Evolutionary conservation across 2,888 invertebrate species (phyloP).

Genomic region (Lottia scabra): DNA sequence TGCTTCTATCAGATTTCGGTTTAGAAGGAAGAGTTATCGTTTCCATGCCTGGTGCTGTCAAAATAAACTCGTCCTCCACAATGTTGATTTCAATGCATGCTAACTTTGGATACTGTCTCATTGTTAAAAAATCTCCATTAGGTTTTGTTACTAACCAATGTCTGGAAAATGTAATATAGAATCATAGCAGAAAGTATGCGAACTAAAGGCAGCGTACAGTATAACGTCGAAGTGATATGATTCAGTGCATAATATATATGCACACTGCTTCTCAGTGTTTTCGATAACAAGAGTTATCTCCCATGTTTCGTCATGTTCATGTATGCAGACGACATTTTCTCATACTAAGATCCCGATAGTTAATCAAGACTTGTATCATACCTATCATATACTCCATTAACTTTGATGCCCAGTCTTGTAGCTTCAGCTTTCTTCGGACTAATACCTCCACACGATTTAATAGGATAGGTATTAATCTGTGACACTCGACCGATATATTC

Average conservation of each 20-base stretch:
- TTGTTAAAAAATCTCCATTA: conserved; percentile 49
- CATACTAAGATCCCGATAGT: not conserved
- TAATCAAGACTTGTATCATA: conserved; percentile 16
- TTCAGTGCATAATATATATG: too few relatives aligned
- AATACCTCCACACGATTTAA: conserved; percentile 53
- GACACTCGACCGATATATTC: conserved; percentile 49
- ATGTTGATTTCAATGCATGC: conserved; percentile 40
- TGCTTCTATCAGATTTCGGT: conserved; percentile 15
- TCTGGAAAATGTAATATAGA: conserved; percentile 27
- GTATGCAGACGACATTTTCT: too few relatives aligned
- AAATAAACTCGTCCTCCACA: conserved; percentile 38
- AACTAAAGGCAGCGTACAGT: too few relatives aligned
- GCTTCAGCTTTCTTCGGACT: conserved; percentile 40
- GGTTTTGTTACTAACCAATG: conserved; percentile 47
- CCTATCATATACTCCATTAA: conserved; percentile 50
- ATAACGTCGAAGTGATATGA: too few relatives aligned
- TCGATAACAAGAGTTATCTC: too few relatives aligned
- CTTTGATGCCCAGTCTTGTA: conserved; percentile 43
- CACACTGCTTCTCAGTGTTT: too few relatives aligned
- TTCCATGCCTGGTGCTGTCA: conserved; percentile 50
- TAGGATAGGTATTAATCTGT: conserved; percentile 49
- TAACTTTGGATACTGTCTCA: conserved; percentile 47
- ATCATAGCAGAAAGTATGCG: too few relatives aligned
- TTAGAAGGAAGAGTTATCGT: conserved; percentile 34
- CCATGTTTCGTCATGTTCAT: too few relatives aligned